Base-by-base conservation (phyloP, 1,140 invertebrate species). In the Charaxes varanes region DNA sequence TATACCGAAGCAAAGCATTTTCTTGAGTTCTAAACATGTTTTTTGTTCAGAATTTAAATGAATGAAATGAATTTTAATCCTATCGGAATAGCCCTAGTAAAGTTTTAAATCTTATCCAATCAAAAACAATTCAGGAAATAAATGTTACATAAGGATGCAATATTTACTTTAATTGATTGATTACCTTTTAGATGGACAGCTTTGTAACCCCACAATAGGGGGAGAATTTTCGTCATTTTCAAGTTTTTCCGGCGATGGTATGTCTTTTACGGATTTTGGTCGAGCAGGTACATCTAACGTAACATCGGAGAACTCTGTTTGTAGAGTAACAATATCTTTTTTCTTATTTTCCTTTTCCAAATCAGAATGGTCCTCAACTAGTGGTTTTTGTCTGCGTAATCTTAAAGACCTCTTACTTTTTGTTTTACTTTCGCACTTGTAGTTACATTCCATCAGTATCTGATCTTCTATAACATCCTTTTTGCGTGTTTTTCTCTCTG, bases 121-220 rank as follows among this genome's bases (percentile, higher is more conserved):
- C n/a, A n/a, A n/a, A n/a, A n/a, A n/a, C n/a, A n/a, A n/a, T n/a
- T n/a, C n/a, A n/a, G n/a, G n/a, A n/a, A n/a, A n/a, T n/a, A n/a
- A n/a, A n/a, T n/a, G n/a, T n/a, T n/a, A n/a, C n/a, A n/a, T n/a
- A n/a, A n/a, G n/a, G n/a, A n/a, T n/a, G n/a, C n/a, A n/a, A n/a
- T n/a, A n/a, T n/a, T n/a, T n/a, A n/a, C n/a, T n/a, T n/a, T n/a
- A n/a, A n/a, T 8, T 22, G 21, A n/a, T 2, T 16, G 4, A 23
- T 53, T 61, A 82, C 78, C 66, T 76, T 64, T 78, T 82, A n/a
- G 78, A 59, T n/a, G 69, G 71, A 46, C 73, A 82, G 27, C 76
- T 80, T 22, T 71, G 69, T 48, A 70, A 56, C 2, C 56, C 64
- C 6, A 62, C 8, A 4, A 40, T 6, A 0, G 73, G 66, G 0